Conservation (phyloP, 2,888 invertebrate species). For the Vannuccia rotundouncinata region DNA sequence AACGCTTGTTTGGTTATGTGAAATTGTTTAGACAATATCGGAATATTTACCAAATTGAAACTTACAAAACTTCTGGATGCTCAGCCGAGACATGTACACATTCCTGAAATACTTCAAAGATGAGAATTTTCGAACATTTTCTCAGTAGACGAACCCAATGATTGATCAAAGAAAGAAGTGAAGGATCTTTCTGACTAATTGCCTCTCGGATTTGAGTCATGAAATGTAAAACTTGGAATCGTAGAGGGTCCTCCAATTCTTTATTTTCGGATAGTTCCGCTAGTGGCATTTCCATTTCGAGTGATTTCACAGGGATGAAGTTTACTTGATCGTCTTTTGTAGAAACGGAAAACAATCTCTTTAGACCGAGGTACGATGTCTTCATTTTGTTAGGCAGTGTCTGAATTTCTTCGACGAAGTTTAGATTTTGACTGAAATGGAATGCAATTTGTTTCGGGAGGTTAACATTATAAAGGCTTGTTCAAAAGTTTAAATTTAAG, state of each 20-base stretch:
- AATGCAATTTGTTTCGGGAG: neutral
- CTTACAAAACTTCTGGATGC: slow-evolving; percentile 11
- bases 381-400: neutral
- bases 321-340: no score
- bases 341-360: no score
- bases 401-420: neutral
- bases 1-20: no score
- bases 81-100: neutral
- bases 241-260: slow-evolving; percentile 3
- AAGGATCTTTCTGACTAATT: neutral
- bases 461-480: neutral
- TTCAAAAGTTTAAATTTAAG: neutral
- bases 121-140: neutral
- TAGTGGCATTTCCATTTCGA: neutral
- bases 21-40: neutral
- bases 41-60: neutral
- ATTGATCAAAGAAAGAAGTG: neutral
- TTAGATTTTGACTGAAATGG: neutral
- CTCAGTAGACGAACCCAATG: neutral
- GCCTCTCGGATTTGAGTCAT: neutral
- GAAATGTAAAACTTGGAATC: neutral
- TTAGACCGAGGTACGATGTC: no score
- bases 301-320: neutral
- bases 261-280: neutral
- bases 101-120: slow-evolving; percentile 3